Base-by-base conservation (phyloP, 2,888 invertebrate genomes). In the Dyspetes luteomarginatus region DNA sequence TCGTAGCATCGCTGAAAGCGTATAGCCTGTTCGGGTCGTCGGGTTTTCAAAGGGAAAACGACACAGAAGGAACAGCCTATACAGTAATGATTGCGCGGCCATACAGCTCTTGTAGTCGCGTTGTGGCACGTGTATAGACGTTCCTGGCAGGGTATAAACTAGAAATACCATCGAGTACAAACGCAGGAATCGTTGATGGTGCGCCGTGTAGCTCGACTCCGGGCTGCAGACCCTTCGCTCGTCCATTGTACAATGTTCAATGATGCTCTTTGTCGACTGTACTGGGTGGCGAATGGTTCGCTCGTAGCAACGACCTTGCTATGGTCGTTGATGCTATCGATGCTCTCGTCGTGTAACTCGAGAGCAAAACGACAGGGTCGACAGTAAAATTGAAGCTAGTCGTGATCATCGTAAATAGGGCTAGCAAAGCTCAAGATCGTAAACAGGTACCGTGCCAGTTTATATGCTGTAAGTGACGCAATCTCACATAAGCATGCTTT, bases 161-260 rank as follows among this genome's bases (percentile, higher is more conserved):
- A 45, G 43, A 58, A 69, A 69, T 58, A 45, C 69, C 56, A 69
- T 58, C 58, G 69, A 45, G 45, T 69, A 69, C 56, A 28, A 22
- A 41, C 45, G 69, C 28, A 69, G 26, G n/a, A n/a, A n/a, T n/a
- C n/a, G 52, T 43, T 30, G 43, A 60, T 60, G 64, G 43, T 50
- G 60, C 72, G 62, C 3, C 24, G 36, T 71, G 72, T 55, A 43
- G 24, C 48, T 17, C 64, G 64, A 71, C 64, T 52, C 56, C 30
- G 26, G 30, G 15, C 17, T 55, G 60, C 64, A 45, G 36, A 26
- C 55, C 76, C 55, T 52, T 55, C 56, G 41, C 64, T 41, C n/a
- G n/a, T 68, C 65, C 67, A 81, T 81, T 81, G 81, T 81, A 36
- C 81, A n/a, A 67, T 30, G 76, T 64, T 77, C 68, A 81, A 81